Conservation (phyloP, 92 coral and sea anemone species). For the Parazoanthus atlanticus region DNA sequence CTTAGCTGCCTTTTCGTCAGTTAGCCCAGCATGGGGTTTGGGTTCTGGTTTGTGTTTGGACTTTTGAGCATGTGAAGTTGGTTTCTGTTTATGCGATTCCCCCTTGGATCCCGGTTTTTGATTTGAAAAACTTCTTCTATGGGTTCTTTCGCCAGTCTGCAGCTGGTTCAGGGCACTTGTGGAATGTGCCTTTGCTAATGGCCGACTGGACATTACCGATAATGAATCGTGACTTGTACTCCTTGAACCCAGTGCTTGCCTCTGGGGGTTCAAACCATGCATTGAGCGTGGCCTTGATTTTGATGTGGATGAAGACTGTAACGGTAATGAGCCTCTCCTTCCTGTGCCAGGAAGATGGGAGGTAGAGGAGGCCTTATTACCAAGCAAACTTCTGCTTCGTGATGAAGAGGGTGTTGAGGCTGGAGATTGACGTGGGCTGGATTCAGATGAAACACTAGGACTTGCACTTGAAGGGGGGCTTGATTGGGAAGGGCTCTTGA, state of each 20-base stretch:
- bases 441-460: slow-evolving; percentile 69
- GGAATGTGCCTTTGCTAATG: slow-evolving; percentile 88
- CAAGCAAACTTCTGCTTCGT: slow-evolving; percentile 53
- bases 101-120: slow-evolving; percentile 25
- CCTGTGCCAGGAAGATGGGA: slow-evolving; percentile 54
- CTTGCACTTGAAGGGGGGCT: slow-evolving; percentile 65
- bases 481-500: slow-evolving; percentile 46
- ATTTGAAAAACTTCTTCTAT: slow-evolving; percentile 22
- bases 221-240: slow-evolving; percentile 72
- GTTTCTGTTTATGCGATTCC: slow-evolving; percentile 40
- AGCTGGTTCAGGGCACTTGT: slow-evolving; percentile 89
- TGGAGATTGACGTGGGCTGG: slow-evolving; percentile 76
- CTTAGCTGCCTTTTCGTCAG: slow-evolving; percentile 88
- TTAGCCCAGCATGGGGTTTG: slow-evolving; percentile 89
- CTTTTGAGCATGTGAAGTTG: slow-evolving; percentile 53
- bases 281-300: slow-evolving; percentile 57
- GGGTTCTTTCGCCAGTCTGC: slow-evolving; percentile 26
- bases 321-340: slow-evolving; percentile 57
- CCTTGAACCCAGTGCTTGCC: slow-evolving; percentile 43
- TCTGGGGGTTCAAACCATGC: slow-evolving; percentile 46
- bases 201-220: slow-evolving; percentile 52
- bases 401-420: slow-evolving; percentile 60
- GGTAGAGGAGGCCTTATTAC: slow-evolving; percentile 51
- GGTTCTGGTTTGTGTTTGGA: slow-evolving; percentile 68
- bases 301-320: slow-evolving; percentile 67